Evolutionary conservation across 2,888 invertebrate species (phyloP).

Genomic region (Nomada lathburiana): DNA sequence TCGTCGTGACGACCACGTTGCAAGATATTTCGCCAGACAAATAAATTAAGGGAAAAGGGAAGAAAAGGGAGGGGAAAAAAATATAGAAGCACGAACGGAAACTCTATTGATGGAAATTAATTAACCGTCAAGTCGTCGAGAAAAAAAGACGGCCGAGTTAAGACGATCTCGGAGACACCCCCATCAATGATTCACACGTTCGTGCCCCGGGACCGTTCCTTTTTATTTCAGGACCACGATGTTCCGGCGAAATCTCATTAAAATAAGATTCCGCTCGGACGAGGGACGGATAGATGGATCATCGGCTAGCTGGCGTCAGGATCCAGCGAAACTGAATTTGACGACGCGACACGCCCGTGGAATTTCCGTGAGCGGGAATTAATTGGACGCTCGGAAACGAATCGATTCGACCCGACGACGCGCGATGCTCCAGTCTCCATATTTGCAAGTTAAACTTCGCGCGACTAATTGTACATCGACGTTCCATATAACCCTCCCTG

Average conservation of each 20-base stretch:
- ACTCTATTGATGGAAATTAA: no score
- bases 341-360: slow-evolving; percentile 44
- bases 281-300: slow-evolving; percentile 35
- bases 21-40: no score
- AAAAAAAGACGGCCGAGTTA: background rate
- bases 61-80: background rate
- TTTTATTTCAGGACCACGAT: slow-evolving; percentile 33
- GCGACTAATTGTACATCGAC: slow-evolving; percentile 54
- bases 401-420: slow-evolving; percentile 43
- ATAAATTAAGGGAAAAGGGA: background rate
- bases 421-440: slow-evolving; percentile 15
- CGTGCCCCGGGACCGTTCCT: background rate
- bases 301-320: background rate
- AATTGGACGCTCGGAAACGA: slow-evolving; percentile 66
- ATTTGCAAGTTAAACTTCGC: slow-evolving; percentile 63
- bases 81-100: background rate
- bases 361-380: slow-evolving; percentile 63
- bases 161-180: background rate
- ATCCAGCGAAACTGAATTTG: no score
- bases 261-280: slow-evolving; percentile 46
- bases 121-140: background rate
- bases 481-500: background rate
- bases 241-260: slow-evolving; percentile 29
- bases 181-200: slow-evolving; percentile 10
- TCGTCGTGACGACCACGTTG: background rate